Evolutionary conservation across 2,113 vertebrate species (phyloP), one percentile per base, ranked within the genome.

Genomic region (Tenrec ecaudatus): DNA sequence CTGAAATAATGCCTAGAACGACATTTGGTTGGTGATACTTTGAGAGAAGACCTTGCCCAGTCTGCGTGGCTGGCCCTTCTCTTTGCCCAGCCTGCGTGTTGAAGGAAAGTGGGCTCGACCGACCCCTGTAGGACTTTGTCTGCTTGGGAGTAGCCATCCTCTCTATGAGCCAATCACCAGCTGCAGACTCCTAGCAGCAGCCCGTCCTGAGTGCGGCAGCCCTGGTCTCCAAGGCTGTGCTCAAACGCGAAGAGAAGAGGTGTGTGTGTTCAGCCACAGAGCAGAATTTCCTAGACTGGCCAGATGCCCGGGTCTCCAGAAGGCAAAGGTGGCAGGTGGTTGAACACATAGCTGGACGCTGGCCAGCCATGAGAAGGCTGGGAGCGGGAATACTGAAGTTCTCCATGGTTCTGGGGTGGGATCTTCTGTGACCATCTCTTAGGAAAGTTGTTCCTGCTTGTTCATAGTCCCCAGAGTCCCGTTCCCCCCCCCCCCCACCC

Each of bases 251-350:
- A 88, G 78, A 15, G 77, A 71, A 69, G 80, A 73, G 33, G 66
- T 77, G 29, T 90, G 64, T 91, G 47, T 90, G 62, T 69, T 83
- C 60, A 43, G 38, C 82, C 64, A 60, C 82, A 82, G n/a, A 94
- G 76, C 92, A 92, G 91, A 76, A 43, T 77, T 82, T 82, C 71
- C 47, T 29, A 23, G 29, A n/a, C 80, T 92, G 94, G 89, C 90
- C 0, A 0, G 6, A 14, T 47, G 94, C 91, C 89, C 2, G 0
- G 40, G 40, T 64, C 93, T 93, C 71, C 89, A 96, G 95, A 95
- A 94, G 92, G 95, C 93, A 82, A 90, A 86, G 20, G 83, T 68
- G 71, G 95, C 91, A 96, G 95, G 90, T 94, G 20, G 62, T 66
- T 71, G 58, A 85, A 79, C 17, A n/a, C 57, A 23, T n/a, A 0